Evolutionary conservation across 2,797 vertebrate genomes (phyloP), one percentile per base, ranked within the genome.

Genomic region (Scomberomorus guttatus): DNA sequence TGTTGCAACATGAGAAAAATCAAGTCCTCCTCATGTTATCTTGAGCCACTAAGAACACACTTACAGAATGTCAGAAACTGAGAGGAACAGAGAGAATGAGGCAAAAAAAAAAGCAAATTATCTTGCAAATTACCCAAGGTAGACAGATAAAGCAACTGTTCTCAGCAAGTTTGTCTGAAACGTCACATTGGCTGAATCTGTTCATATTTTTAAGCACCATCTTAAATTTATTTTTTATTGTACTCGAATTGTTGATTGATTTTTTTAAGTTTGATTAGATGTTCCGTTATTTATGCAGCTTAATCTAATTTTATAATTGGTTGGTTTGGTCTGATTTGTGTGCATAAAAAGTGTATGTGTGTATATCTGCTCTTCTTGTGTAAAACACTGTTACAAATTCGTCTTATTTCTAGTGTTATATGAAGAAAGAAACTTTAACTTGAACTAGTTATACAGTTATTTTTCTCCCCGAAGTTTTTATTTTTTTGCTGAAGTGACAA

Each of bases 1-100:
- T 63, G 71, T 69, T 72, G 71, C 75, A 75, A 82, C 80, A 79
- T 51, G 77, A 79, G 57, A 71, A 80, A 78, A 72, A 80, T 77
- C 76, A 77, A 85, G 71, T 70, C 81, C 77, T 79, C 75, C 61
- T 68, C 27, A 4, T 42, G 61, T 80, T 79, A 72, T 81, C 59
- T 64, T 37, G 44, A 76, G 70, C 69, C 58, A 34, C 22, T 10
- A 42, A 80, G 70, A 72, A 66, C 20, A 61, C 29, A 50, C 59
- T 79, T 68, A 20, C 5, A 25, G 64, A 67, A 62, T 60, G 61
- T 75, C 72, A 85, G 42, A 81, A 66, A 37, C 42, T 32, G n/a
- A 72, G 69, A 34, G 3, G 32, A 67, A 44, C 2, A 0, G 52
- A n/a, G 20, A 18, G n/a, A 67, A 50, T 10, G 25, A 29, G 46